Evolutionary conservation across 37 sponge, comb jelly and placozoan species (phyloP), one percentile per base, ranked within the genome.

Genomic region (Petrosia ficiformis): DNA sequence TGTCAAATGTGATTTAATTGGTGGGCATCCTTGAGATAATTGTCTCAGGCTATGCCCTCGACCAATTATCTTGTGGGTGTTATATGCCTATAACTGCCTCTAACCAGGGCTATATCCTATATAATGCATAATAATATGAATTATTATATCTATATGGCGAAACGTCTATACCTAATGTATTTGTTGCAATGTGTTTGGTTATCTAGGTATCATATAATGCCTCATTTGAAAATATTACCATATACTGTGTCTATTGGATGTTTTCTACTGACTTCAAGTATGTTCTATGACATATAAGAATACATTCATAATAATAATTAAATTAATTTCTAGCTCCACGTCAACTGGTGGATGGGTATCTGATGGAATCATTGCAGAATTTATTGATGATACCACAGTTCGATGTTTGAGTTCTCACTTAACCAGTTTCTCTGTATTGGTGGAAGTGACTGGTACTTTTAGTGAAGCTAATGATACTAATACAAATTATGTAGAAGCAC

Each of bases 341-440:
- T 24, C 63, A 61, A 61, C 28, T 22, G 26, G 28, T 61, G 5
- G 28, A 61, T 61, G 63, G 63, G 63, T n/a, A 5, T 26, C 28
- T n/a, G 63, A 61, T n/a, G 63, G 63, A 6, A 61, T 61, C 14
- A 22, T 6, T 5, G n/a, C 63, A 26, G 14, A 5, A 22, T n/a
- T 26, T 11, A 5, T 22, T 6, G 26, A 61, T 61, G 63, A 61
- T n/a, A 26, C 22, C 14, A n/a, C 6, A 26, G 63, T 61, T 22
- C 11, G 63, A 29, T 61, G 63, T 22, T 11, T 26, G 28, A 61
- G 63, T n/a, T 26, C 63, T 61, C 79, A 78, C 36, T 44, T 78
- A 35, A 78, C 79, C 8, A 78, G 70, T 36, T 78, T 78, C 58
- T 58, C 79, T 19, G 79, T 78, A 10, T 68, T 78, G 24, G 54